A percentile compares a stretch with the other conserved stretches of the same genome.
Evolutionary conservation across 92 coral and sea anemone species (phyloP).

Genomic region (Parazoanthus swiftii): DNA sequence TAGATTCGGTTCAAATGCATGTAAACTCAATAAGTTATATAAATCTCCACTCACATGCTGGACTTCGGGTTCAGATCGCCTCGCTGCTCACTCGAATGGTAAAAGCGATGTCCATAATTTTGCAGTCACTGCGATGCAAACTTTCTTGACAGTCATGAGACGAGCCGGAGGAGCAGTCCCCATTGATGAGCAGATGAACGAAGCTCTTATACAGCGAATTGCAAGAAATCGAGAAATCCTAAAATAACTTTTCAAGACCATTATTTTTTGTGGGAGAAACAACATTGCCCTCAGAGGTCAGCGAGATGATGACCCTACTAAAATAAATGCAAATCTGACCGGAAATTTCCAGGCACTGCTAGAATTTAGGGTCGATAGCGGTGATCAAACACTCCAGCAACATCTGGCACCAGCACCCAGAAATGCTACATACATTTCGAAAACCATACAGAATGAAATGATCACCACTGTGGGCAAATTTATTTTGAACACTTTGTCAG

Average conservation of each 20-base stretch:
- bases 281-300: constrained; percentile 51
- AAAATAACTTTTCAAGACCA: constrained; percentile 14
- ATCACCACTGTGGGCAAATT: constrained; percentile 42
- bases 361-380: constrained; percentile 59
- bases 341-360: neutral
- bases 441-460: constrained; percentile 41
- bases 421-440: constrained; percentile 50
- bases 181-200: too few species aligned
- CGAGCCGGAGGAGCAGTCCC: too few species aligned
- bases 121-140: too few species aligned
- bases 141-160: too few species aligned
- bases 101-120: too few species aligned
- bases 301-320: constrained; percentile 49
- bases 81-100: too few species aligned
- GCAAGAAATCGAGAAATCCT: too few species aligned
- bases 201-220: too few species aligned
- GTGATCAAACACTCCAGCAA: constrained; percentile 55
- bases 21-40: too few species aligned
- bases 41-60: too few species aligned
- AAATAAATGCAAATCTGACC: constrained; percentile 37
- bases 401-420: constrained; percentile 57
- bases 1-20: too few species aligned
- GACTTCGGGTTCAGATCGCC: too few species aligned
- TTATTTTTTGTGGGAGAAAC: constrained; percentile 45
- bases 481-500: constrained; percentile 38